Evolutionary conservation across 2,888 invertebrate genomes (phyloP).

Genomic region (Drosophila subsilvestris): DNA sequence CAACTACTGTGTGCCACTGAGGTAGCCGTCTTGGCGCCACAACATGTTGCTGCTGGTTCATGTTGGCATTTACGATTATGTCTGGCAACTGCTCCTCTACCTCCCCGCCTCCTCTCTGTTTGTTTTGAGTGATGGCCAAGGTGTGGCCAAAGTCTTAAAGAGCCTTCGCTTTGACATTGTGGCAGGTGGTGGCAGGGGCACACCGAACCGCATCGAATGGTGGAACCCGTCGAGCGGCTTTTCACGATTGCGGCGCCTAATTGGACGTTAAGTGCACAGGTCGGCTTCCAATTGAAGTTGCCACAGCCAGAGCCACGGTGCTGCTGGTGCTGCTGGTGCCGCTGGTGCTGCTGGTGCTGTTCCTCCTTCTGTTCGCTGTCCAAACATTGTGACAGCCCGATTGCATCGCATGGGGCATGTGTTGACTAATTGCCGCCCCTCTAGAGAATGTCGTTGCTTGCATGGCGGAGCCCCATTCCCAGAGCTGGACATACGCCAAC

Average conservation of each 20-base stretch:
- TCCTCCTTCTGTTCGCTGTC: slow-evolving; percentile 24
- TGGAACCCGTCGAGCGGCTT: slow-evolving; percentile 70
- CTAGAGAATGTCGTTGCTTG: slow-evolving; percentile 7
- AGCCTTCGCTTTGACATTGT: slow-evolving; percentile 65
- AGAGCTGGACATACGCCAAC: slow-evolving; percentile 14
- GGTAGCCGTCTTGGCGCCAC: slow-evolving; percentile 65
- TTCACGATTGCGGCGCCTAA: slow-evolving; percentile 66
- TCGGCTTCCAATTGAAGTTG: slow-evolving; percentile 56
- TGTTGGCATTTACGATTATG: slow-evolving; percentile 56
- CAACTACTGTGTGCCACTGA: slow-evolving; percentile 57
- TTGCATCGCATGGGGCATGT: slow-evolving; percentile 51
- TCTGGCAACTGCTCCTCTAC: slow-evolving; percentile 21
- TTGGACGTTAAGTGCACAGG: slow-evolving; percentile 69
- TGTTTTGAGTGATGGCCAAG: slow-evolving; percentile 69
- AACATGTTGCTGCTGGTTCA: slow-evolving; percentile 40
- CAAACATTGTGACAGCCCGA: slow-evolving; percentile 75
- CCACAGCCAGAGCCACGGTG: slow-evolving; percentile 10
- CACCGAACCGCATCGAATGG: neutral
- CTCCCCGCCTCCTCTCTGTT: slow-evolving; percentile 14
- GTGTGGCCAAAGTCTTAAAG: slow-evolving; percentile 68
- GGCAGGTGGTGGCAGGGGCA: slow-evolving; percentile 20
- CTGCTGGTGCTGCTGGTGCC: neutral
- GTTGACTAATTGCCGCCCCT: slow-evolving; percentile 45
- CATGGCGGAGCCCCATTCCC: slow-evolving; percentile 30
- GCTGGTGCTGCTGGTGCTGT: slow-evolving; percentile 2